A percentile compares a stretch with the other conserved stretches of the same genome.
Evolutionary conservation across 2,888 invertebrate species (phyloP).

Genomic region (Phorcus lineatus): DNA sequence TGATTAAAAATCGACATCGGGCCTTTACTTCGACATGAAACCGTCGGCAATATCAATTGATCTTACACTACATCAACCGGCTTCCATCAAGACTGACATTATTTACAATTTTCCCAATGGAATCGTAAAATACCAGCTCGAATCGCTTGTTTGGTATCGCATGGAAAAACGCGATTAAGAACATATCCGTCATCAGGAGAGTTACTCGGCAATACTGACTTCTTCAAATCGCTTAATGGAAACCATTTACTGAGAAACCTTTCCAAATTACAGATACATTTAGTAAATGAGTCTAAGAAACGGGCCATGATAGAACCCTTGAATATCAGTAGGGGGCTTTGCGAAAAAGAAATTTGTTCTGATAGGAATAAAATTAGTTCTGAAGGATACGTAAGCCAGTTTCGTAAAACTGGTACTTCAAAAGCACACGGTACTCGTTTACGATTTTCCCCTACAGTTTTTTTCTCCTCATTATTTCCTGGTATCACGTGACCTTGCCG

Average conservation of each 20-base stretch:
- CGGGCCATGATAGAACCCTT: not conserved
- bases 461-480: not conserved
- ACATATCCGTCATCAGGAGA: not conserved
- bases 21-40: too few species aligned
- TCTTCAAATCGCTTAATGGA: not conserved
- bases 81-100: too few species aligned
- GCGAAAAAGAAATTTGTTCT: not conserved
- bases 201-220: too few species aligned
- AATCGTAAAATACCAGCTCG: too few species aligned
- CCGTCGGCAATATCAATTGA: too few species aligned
- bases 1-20: too few species aligned
- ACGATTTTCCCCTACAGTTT: not conserved
- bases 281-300: conserved; percentile 10
- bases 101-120: too few species aligned
- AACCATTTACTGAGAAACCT: conserved; percentile 8
- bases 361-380: not conserved
- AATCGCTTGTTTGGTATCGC: not conserved
- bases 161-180: conserved; percentile 9
- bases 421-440: not conserved
- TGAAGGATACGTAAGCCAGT: not conserved
- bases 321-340: not conserved
- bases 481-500: conserved; percentile 2
- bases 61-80: too few species aligned
- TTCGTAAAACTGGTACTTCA: not conserved
- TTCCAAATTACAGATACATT: conserved; percentile 19